Evolutionary conservation across 2,113 vertebrate genomes (phyloP), one percentile per base, ranked within the genome.

Genomic region (Neolamprologus cancellatus): DNA sequence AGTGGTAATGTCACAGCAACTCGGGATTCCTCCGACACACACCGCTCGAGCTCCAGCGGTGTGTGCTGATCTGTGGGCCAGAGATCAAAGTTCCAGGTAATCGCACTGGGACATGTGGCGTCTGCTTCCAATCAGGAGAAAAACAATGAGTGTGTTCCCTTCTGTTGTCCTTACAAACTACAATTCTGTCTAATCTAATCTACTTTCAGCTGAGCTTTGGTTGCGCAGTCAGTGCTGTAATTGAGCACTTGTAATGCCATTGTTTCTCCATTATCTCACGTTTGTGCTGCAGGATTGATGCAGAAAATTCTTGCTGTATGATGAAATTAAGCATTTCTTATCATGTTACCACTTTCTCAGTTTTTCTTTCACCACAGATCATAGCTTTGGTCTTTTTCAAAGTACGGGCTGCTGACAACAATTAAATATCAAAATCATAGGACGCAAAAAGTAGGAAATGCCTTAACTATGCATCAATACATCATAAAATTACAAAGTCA

Each of bases 41-140:
- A 6, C 0, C 4, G 3, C 64, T 23, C n/a, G n/a, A 0, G 9
- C 30, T 57, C 46, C 50, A n/a, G 54, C 66, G 28, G 8, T 59
- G 17, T 15, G 57, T 5, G 32, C 0, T 71, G 28, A 79, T 83
- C 1, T 83, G 32, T 23, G n/a, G 39, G 32, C 32, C 4, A 8
- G 3, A 50, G 84, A 87, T 88, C 76, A 93, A 32, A 80, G 84
- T 82, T 89, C 14, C 1, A 14, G 52, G 41, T 84, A 84, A 11
- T 84, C 78, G 4, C 34, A 59, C 6, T 2, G 54, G 54, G 30
- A 84, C 87, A 78, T 91, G 32, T 78, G 57, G 46, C 53, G 91
- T 89, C 90, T 93, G 93, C 30, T 89, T 92, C 57, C 59, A 61
- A 82, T 94, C 76, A 87, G 41, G 32, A 81, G 74, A 30, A 34